Conservation (phyloP, 2,113 vertebrate genomes). For the Micromys minutus region DNA sequence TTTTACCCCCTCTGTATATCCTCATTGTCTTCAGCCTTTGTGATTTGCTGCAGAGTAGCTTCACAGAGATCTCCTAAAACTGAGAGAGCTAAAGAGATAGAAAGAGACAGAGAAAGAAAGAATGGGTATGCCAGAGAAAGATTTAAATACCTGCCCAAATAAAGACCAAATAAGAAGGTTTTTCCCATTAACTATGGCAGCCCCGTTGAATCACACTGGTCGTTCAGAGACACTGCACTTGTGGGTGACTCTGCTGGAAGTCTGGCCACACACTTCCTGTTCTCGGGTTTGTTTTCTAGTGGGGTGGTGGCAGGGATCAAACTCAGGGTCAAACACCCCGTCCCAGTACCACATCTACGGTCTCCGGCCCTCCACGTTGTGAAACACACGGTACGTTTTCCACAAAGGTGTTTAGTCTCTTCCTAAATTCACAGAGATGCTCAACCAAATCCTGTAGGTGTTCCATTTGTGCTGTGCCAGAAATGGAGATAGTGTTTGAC, state of each 20-base stretch:
- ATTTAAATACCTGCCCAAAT: conserved; percentile 65
- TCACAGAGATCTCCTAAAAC: conserved; percentile 60
- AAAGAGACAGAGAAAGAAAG: neutral
- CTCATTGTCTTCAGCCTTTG: conserved; percentile 54
- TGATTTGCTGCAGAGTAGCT: conserved; percentile 20
- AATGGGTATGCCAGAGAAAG: conserved; percentile 51
- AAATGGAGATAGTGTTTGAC: neutral
- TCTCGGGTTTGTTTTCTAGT: neutral
- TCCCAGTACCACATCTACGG: too few relatives aligned
- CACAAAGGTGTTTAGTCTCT: neutral
- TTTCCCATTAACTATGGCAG: conserved; percentile 22
- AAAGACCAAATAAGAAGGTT: conserved; percentile 49
- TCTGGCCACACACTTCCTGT: neutral
- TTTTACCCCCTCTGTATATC: neutral
- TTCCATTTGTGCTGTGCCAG: neutral
- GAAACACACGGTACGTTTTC: neutral
- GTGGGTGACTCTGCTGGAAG: neutral
- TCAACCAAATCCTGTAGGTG: neutral
- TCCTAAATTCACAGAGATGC: neutral
- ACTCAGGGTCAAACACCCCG: neutral
- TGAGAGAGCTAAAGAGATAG: too few relatives aligned
- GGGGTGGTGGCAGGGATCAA: neutral
- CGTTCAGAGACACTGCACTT: conserved; percentile 1
- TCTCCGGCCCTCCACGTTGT: neutral
- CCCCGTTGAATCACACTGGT: neutral